Conservation (phyloP, 2,888 invertebrate genomes). For the Resseliella maxima region DNA sequence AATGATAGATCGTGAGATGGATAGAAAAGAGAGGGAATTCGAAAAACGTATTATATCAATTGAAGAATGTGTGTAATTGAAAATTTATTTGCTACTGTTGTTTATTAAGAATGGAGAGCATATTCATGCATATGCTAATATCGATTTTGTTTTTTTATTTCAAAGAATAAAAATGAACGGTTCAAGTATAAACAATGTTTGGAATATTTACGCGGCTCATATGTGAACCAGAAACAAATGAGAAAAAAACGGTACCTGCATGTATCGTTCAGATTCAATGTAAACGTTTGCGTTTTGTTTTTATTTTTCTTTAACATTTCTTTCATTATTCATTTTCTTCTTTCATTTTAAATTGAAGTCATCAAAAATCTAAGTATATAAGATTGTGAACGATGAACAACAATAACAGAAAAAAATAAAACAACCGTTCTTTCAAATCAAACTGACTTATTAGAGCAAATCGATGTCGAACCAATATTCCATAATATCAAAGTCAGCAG, state of each 20-base stretch:
- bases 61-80: constrained; percentile 43
- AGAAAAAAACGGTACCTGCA: neutral
- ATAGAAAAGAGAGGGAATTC: too few relatives aligned
- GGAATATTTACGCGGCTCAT: neutral
- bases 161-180: neutral
- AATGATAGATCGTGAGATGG: too few relatives aligned
- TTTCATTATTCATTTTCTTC: neutral
- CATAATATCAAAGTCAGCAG: neutral
- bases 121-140: constrained; percentile 38
- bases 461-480: neutral
- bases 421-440: neutral
- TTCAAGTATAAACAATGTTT: constrained; percentile 23
- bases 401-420: too few relatives aligned
- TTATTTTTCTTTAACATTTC: neutral
- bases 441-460: constrained; percentile 22
- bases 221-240: neutral
- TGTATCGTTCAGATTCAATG: neutral
- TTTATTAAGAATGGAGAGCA: constrained; percentile 23
- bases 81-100: constrained; percentile 37
- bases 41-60: constrained; percentile 12
- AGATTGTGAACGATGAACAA: too few relatives aligned
- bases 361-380: neutral
- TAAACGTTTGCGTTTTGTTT: neutral
- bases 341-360: neutral
- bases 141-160: neutral